These are phyloP conservation scores for Globia sparganii DNA, from an alignment of 2,888 invertebrate genomes.

Conservation along the genomic window DNA sequence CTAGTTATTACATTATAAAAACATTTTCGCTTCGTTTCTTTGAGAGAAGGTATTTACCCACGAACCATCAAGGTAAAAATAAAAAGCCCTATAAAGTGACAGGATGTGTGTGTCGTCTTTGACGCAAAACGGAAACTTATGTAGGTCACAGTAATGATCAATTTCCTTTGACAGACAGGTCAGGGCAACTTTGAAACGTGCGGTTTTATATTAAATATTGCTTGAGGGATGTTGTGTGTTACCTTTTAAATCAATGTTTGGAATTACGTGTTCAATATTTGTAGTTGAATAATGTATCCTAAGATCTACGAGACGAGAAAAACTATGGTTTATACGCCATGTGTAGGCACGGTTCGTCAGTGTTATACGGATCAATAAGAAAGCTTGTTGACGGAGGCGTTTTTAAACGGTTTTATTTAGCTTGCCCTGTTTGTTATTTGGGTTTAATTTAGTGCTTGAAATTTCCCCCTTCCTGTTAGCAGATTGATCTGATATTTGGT, in stretches of 20 bases:
- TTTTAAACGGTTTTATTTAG: background rate
- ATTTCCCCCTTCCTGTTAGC: too few species aligned
- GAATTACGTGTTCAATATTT: background rate
- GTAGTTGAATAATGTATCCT: too few species aligned
- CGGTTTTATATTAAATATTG: background rate
- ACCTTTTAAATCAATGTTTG: background rate
- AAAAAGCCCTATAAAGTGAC: conserved; percentile 9
- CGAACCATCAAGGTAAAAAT: conserved; percentile 27
- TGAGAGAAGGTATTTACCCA: conserved; percentile 9
- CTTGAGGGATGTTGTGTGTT: too few species aligned
- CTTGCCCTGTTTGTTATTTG: too few species aligned
- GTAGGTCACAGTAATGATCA: conserved; percentile 39
- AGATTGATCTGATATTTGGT: too few species aligned
- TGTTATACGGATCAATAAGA: too few species aligned
- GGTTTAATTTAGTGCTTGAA: too few species aligned
- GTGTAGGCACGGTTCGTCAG: background rate
- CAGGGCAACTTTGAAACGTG: background rate
- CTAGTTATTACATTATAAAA: background rate
- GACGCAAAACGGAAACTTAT: conserved; percentile 37
- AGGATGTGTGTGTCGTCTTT: conserved; percentile 12
- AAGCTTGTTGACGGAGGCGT: background rate
- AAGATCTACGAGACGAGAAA: too few species aligned
- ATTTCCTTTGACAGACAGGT: conserved; percentile 32
- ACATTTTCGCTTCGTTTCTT: background rate
- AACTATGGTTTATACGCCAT: too few species aligned